A percentile compares a stretch with the other conserved stretches of the same genome.
Evolutionary conservation across 2,113 vertebrate species (phyloP).

Genomic region (Salvelinus fontinalis): DNA sequence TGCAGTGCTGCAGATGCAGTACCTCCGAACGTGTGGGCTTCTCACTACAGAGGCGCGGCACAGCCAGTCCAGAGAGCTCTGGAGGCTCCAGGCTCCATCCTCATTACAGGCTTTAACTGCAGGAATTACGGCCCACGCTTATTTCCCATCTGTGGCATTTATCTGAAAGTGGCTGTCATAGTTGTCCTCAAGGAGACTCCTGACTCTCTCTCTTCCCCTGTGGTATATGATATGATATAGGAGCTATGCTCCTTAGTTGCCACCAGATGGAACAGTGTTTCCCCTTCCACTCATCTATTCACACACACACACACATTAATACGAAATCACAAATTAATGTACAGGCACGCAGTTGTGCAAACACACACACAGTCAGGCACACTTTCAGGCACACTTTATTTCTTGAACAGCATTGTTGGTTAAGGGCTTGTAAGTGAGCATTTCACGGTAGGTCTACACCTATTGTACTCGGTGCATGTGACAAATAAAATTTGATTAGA

Average conservation of each 20-base stretch:
- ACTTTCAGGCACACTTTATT: too few relatives aligned
- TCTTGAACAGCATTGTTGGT: too few relatives aligned
- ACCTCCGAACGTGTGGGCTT: not conserved
- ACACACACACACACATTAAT: not conserved
- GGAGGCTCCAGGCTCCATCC: not conserved
- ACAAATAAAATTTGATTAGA: too few relatives aligned
- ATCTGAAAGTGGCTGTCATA: conserved; percentile 10
- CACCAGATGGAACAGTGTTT: not conserved
- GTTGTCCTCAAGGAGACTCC: conserved; percentile 16
- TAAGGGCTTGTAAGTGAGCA: too few relatives aligned
- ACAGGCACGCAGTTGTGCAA: too few relatives aligned
- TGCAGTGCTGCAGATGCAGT: not conserved
- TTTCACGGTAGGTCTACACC: too few relatives aligned
- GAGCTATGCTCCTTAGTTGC: not conserved
- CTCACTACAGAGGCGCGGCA: not conserved
- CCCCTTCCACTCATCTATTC: not conserved
- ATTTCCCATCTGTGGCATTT: conserved; percentile 19
- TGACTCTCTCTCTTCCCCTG: conserved; percentile 1
- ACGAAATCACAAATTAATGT: not conserved
- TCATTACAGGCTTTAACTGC: not conserved
- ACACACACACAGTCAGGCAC: too few relatives aligned
- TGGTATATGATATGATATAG: conserved; percentile 28
- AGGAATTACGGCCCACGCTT: conserved; percentile 3
- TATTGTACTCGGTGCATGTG: too few relatives aligned
- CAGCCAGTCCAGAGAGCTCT: not conserved